Percentiles rank a stretch among this genome's conserved stretches.
phyloP scores from a whole-genome alignment of 2,888 invertebrate genomes.

The Sialis lutaria region DNA sequence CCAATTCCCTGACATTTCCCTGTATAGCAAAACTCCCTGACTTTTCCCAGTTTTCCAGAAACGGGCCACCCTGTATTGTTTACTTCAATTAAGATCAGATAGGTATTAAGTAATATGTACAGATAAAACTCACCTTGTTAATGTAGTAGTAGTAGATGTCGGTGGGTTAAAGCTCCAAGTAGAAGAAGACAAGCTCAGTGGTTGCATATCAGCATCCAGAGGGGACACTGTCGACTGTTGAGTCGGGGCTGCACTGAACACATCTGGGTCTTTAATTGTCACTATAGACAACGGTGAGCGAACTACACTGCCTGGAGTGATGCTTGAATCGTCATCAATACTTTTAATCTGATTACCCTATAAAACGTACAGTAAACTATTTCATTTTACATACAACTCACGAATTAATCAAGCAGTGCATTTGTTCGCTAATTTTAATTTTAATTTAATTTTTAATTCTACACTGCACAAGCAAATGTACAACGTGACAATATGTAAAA shows the following conservation, averaged over 20 bases:
- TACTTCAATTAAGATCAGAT: neutral
- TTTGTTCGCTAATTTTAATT: too few relatives aligned
- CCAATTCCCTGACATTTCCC: too few relatives aligned
- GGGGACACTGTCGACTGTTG: constrained; percentile 51
- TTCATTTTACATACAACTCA: constrained; percentile 4
- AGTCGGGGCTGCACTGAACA: constrained; percentile 36
- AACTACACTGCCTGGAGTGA: constrained; percentile 86
- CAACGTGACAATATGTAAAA: neutral
- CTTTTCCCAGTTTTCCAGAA: too few relatives aligned
- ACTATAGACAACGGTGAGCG: constrained; percentile 77
- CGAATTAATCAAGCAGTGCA: neutral
- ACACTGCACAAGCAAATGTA: too few relatives aligned
- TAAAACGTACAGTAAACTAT: constrained; percentile 9
- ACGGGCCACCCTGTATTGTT: too few relatives aligned
- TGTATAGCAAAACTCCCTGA: too few relatives aligned
- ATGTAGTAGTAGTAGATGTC: constrained; percentile 40
- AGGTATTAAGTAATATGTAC: neutral
- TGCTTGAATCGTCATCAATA: constrained; percentile 93
- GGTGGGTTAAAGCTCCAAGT: constrained; percentile 84
- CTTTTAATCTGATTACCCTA: constrained; percentile 72
- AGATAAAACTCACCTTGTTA: constrained; percentile 33
- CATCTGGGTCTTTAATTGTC: constrained; percentile 75
- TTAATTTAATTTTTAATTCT: too few relatives aligned
- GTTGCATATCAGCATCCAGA: constrained; percentile 49
- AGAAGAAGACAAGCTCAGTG: constrained; percentile 48